Conservation (phyloP, 53 echinoderm and acorn worm genomes). For the Patiria pectinifera region DNA sequence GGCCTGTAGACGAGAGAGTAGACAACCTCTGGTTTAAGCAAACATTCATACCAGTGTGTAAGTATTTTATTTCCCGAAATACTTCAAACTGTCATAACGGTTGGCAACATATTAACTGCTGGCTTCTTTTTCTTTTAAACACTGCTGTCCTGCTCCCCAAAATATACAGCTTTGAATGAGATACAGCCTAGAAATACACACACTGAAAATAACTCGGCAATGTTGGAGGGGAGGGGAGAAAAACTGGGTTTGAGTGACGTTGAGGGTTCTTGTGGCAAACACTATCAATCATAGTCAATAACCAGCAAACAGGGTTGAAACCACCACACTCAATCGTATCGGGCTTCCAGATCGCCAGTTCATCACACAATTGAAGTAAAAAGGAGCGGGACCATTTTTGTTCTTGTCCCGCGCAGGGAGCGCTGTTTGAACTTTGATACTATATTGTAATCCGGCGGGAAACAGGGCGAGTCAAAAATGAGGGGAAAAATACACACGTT, state of each 20-base stretch:
- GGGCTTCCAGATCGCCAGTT: not conserved
- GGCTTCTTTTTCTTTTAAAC: not conserved
- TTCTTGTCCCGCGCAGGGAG: not conserved
- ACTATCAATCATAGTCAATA: slow-evolving; percentile 27
- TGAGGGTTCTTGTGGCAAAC: slow-evolving; percentile 2
- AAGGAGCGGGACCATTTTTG: not conserved
- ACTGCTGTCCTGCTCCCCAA: not conserved
- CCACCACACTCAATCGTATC: slow-evolving; percentile 20
- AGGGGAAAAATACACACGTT: not conserved
- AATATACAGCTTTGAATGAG: not conserved
- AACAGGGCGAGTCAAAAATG: not conserved
- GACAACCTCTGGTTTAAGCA: not conserved
- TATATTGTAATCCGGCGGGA: not conserved
- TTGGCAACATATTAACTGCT: not conserved
- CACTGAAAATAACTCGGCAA: not conserved
- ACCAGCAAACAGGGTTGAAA: not conserved
- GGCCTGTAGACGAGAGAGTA: too few species aligned
- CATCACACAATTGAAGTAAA: not conserved
- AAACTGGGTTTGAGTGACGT: slow-evolving; percentile 31
- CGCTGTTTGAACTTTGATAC: slow-evolving; percentile 36
- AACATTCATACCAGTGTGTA: not conserved
- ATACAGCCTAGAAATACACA: not conserved
- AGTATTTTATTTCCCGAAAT: not conserved
- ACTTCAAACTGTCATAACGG: not conserved
- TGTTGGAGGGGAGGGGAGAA: not conserved